These are phyloP conservation scores for Auanema freiburgensis DNA, from an alignment of 2,888 invertebrate species.

Conservation along the genomic window DNA sequence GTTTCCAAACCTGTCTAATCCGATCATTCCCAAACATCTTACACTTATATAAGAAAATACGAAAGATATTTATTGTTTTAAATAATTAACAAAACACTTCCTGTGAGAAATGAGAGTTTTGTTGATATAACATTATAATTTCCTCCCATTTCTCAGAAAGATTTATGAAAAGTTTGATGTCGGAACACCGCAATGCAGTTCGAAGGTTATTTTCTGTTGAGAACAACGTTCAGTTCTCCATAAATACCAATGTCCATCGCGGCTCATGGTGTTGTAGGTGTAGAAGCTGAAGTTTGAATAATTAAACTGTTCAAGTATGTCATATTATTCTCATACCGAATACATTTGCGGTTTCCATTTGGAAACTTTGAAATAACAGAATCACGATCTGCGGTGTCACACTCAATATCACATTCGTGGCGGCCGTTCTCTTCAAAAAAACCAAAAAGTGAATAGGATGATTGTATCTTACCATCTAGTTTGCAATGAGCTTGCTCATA, in stretches of 20 bases:
- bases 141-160: background rate
- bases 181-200: conserved; percentile 51
- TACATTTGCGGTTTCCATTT: conserved; percentile 40
- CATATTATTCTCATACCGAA: conserved; percentile 18
- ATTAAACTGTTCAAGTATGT: background rate
- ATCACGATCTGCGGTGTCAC: conserved; percentile 47
- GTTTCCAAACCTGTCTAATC: too few relatives aligned
- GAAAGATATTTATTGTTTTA: too few relatives aligned
- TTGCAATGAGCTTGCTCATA: conserved; percentile 7
- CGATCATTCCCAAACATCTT: too few relatives aligned
- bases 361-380: conserved; percentile 52
- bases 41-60: too few relatives aligned
- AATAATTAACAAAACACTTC: too few relatives aligned
- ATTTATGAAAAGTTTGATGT: background rate
- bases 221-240: conserved; percentile 39
- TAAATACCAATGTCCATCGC: conserved; percentile 33
- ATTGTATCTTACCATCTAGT: conserved; percentile 1
- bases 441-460: background rate
- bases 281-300: conserved; percentile 29
- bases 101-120: too few relatives aligned
- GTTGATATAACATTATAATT: too few relatives aligned
- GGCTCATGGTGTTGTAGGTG: conserved; percentile 43
- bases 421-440: conserved; percentile 3
- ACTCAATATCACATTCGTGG: conserved; percentile 37
- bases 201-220: conserved; percentile 34